phyloP scores from a whole-genome alignment of 2,113 vertebrate genomes.

The Lophotis ruficrista region DNA sequence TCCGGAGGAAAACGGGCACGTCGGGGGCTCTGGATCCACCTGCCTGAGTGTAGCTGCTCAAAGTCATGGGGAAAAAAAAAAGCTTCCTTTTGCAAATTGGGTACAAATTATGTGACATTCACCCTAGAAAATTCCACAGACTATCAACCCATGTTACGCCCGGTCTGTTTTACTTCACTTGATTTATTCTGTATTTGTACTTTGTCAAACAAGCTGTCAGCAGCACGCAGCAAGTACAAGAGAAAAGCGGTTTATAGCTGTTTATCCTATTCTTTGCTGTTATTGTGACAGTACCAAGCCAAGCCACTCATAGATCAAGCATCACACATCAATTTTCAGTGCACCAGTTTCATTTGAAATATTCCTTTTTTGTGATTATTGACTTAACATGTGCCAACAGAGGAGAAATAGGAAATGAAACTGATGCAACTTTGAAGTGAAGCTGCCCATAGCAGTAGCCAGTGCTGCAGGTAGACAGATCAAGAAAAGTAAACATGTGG shows the following conservation, averaged over 20 bases:
- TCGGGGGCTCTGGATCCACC: neutral
- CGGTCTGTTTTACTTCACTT: neutral
- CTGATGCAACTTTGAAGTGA: neutral
- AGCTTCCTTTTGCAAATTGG: neutral
- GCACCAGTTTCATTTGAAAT: neutral
- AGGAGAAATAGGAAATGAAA: neutral
- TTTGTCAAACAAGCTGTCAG: conserved; percentile 1
- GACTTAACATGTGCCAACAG: neutral
- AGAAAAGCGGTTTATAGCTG: neutral
- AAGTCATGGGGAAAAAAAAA: neutral
- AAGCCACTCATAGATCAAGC: neutral
- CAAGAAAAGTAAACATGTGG: neutral
- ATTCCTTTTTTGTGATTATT: neutral
- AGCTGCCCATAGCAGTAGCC: neutral
- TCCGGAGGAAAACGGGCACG: accelerated
- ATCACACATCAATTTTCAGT: neutral
- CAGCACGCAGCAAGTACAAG: neutral
- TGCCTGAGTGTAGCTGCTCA: neutral
- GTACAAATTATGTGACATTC: neutral
- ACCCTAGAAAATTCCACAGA: accelerated
- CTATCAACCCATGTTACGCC: neutral
- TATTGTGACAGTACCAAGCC: neutral
- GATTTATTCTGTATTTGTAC: neutral
- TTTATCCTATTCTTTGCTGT: neutral
- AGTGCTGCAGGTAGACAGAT: neutral